Evolutionary conservation across 2,888 invertebrate species (phyloP), one percentile per base, ranked within the genome.

Genomic region (Ferdinandea cuprea): DNA sequence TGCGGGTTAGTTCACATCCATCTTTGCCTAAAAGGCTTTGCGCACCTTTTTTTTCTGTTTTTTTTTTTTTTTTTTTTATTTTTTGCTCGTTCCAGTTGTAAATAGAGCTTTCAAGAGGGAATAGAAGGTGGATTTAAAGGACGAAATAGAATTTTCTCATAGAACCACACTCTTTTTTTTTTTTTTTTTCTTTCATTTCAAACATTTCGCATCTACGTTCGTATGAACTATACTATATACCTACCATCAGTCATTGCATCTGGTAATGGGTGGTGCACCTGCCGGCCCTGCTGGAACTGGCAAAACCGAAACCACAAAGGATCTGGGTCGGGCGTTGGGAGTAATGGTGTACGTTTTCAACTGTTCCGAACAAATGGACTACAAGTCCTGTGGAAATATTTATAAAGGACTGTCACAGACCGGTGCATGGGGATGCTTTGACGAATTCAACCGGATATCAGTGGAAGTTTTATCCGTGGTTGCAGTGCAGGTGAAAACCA

Each of bases 321-420:
- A 99, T 92, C 92, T 99, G 87, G 98, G 98, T 11, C 94, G 97
- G 89, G 98, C 98, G n/a, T 92, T 99, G 28, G 98, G 98, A 69
- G 95, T 98, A 89, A 98, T 98, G 97, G 98, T 98, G 52, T 98
- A 98, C 89, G 98, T 98, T 68, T 98, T 98, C 92, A 98, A 98
- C 91, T 98, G 98, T 91, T 98, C 98, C 0, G 98, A 98, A 91
- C 98, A 98, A 92, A 98, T 98, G 98, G 98, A 98, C 92, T 98
- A 98, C 92, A 97, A 97, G 92, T 98, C 98, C 40, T 96, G 98
- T 87, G 98, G 97, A 63, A 98, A 97, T 91, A 98, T 98, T 91
- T 98, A 98, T 92, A 98, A 98, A 92, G 98, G 93, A 90, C 92
- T 98, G 63, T 95, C 97, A 0, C 98, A 98, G 92, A 97, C 98